These are phyloP conservation scores for Tetraneura akinire DNA, from an alignment of 1,140 invertebrate genomes.

Conservation along the genomic window DNA sequence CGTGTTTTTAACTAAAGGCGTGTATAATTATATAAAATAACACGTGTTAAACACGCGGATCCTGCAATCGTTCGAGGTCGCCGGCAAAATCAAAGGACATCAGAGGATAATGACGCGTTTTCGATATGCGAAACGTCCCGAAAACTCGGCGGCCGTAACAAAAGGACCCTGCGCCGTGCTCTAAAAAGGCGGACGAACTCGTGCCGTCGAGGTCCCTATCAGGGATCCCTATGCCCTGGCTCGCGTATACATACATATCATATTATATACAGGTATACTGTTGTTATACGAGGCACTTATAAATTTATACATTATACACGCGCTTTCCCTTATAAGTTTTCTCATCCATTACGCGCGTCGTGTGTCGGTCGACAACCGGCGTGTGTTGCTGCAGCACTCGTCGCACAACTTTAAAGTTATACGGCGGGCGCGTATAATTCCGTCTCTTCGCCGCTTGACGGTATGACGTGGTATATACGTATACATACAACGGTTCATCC, in stretches of 20 bases:
- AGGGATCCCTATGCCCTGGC: no score
- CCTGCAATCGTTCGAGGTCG: no score
- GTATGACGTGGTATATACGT: conserved; percentile 10
- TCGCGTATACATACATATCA: no score
- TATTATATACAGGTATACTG: not conserved
- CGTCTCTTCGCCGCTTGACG: no score
- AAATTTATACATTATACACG: conserved; percentile 15
- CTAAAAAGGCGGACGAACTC: conserved; percentile 36
- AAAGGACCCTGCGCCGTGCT: not conserved
- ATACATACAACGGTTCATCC: not conserved
- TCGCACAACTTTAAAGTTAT: conserved; percentile 45
- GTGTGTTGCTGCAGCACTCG: not conserved
- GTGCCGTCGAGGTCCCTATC: no score
- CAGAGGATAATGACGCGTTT: no score
- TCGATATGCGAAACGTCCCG: no score
- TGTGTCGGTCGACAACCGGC: not conserved
- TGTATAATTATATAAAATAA: no score
- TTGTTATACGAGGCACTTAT: not conserved
- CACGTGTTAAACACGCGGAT: no score
- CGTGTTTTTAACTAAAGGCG: no score
- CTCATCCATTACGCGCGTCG: conserved; percentile 35
- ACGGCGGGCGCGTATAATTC: not conserved
- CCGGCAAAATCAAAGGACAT: no score
- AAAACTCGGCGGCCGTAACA: conserved; percentile 1
- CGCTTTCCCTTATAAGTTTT: conserved; percentile 42